Evolutionary conservation across 2,113 vertebrate genomes (phyloP), one percentile per base, ranked within the genome.

Genomic region (Forbesichthys agassizii): DNA sequence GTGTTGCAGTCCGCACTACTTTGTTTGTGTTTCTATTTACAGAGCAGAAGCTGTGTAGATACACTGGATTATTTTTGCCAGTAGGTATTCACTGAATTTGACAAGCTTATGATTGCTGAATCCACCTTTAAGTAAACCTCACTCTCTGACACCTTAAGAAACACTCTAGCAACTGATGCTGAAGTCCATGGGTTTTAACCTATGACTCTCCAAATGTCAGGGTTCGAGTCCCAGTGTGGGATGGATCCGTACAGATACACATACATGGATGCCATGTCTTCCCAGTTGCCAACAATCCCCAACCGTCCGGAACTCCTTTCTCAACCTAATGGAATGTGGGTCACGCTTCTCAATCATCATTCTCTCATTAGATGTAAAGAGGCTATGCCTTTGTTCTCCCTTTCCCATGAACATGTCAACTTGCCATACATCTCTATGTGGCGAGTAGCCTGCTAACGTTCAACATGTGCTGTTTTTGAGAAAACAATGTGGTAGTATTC

Each of bases 401-500:
- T 77, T 86, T 83, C 84, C 68, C 75, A 87, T 84, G 79, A 84
- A 87, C 86, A 87, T 63, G 66, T 66, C 55, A 66, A 63, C 79
- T 83, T 78, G 61, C 70, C 72, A 64, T 80, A 76, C 83, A 74
- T 82, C 66, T 83, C 67, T 69, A 66, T 73, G 14, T 59, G 73
- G 64, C 62, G 16, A 74, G 73, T 68, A 46, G 69, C 55, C 77
- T 67, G 59, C 74, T 81, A 75, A 74, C 77, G 59, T 72, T 54
- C 61, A 84, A 78, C 83, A 83, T 83, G 83, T 90, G 83, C 86
- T 89, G 82, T 83, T 83, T 85, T 83, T 61, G 84, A 70, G 78
- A 74, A 83, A 86, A 88, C 88, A 85, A 86, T 86, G 82, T 82
- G 78, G 82, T 60, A 86, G 90, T 82, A 83, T 90, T 88, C 84